phyloP scores from a whole-genome alignment of 2,113 vertebrate species.

The Erpornis zantholeuca region DNA sequence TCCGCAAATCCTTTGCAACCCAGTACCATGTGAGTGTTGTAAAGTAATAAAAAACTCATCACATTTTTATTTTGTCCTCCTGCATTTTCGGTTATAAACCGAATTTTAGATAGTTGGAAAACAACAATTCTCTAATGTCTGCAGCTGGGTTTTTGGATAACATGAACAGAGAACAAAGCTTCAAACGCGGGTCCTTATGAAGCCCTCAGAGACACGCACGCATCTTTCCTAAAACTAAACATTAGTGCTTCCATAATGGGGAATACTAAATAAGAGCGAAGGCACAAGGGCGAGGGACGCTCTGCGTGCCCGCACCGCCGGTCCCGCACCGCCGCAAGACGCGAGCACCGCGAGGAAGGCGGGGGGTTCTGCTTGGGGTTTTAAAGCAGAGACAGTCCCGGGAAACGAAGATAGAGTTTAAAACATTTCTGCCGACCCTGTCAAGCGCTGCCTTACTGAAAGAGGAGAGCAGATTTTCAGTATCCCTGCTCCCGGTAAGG shows the following conservation, averaged over 20 bases:
- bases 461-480: neutral
- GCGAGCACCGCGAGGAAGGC: too few relatives aligned
- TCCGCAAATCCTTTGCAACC: neutral
- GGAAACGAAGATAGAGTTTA: neutral
- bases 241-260: neutral
- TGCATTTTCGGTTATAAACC: neutral
- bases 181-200: rapidly evolving
- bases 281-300: neutral
- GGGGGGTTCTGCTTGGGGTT: neutral
- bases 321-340: neutral
- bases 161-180: rapidly evolving
- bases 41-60: neutral
- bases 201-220: neutral
- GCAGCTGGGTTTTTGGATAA: neutral
- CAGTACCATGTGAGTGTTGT: rapidly evolving
- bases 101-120: neutral
- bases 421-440: neutral
- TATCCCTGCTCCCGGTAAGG: neutral
- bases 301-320: neutral
- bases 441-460: neutral
- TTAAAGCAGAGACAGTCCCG: neutral
- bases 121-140: rapidly evolving
- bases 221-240: neutral
- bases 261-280: neutral
- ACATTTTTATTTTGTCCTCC: neutral